Base-by-base conservation (phyloP, 2,113 vertebrate species). In the Atractosteus spatula region DNA sequence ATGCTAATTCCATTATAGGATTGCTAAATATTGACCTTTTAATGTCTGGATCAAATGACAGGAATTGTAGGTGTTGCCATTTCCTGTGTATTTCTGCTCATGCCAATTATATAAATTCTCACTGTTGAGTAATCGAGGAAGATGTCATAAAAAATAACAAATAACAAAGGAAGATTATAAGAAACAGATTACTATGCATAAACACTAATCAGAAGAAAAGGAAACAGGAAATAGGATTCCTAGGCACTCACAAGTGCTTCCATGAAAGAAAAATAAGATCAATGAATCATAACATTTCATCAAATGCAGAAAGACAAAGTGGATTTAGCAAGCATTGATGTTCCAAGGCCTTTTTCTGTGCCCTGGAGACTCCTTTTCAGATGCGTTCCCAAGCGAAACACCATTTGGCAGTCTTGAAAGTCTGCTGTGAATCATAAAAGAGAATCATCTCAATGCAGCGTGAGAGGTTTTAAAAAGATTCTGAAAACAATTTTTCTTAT, bases 181-280 rank as follows among this genome's bases (percentile, higher is more conserved):
- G 72, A 74, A 74, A 62, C 66, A 74, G 72, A 74, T 69, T 61
- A 68, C 56, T 63, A 63, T 61, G 59, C 66, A 55, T 69, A 74
- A 74, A 74, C 72, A 74, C 66, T 68, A 74, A 74, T 74, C 72
- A 74, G 56, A 17, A 74, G 45, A 54, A 62, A 51, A 74, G 72
- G 72, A 73, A 73, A 68, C 41, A 41, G 71, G 44, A 68, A 74
- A 68, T 62, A 63, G 57, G 45, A 68, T 68, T 62, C 72, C 16
- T 8, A 12, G 59, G 70, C 17, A 44, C 57, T 63, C 56, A 44
- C 67, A 68, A 73, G 65, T 44, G 57, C 71, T 68, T 74, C 56
- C 72, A 68, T 68, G 17, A 74, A 68, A 62, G 56, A 68, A 65
- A 65, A 72, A 66, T 42, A 72, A 68, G 45, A 42, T 51, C 55